Evolutionary conservation across 1,140 invertebrate species (phyloP).

Genomic region (Leptopilina boulardi): DNA sequence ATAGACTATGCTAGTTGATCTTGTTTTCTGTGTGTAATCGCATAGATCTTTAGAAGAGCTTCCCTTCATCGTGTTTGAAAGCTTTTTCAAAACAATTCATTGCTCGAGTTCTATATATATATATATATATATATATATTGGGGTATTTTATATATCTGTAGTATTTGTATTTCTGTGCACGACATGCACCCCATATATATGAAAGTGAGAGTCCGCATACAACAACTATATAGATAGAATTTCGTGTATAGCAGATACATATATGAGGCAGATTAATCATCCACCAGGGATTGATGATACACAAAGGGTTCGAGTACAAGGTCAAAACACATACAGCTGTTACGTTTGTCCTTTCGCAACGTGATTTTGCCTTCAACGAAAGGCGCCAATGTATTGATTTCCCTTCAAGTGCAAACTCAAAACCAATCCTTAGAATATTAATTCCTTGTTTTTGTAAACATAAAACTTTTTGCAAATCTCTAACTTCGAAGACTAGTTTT

Average conservation of each 20-base stretch:
- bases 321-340: slow-evolving; percentile 6
- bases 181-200: neutral
- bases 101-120: neutral
- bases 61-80: neutral
- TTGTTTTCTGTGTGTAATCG: slow-evolving; percentile 1
- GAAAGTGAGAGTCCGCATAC: neutral
- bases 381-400: slow-evolving; percentile 17
- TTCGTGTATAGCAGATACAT: neutral
- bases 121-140: neutral
- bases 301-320: slow-evolving; percentile 1
- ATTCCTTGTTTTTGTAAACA: neutral
- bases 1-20: slow-evolving; percentile 12
- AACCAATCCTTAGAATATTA: neutral
- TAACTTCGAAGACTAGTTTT: too few species aligned
- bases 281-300: neutral
- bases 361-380: slow-evolving; percentile 22
- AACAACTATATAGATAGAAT: neutral
- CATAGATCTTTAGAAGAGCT: slow-evolving; percentile 13
- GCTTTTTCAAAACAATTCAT: slow-evolving; percentile 4
- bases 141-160: too few species aligned
- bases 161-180: neutral
- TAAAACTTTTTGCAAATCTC: too few species aligned
- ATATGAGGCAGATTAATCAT: neutral
- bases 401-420: neutral
- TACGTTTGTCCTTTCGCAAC: neutral